Base-by-base conservation (phyloP, 2,888 invertebrate species). In the Osmoderma eremita region DNA sequence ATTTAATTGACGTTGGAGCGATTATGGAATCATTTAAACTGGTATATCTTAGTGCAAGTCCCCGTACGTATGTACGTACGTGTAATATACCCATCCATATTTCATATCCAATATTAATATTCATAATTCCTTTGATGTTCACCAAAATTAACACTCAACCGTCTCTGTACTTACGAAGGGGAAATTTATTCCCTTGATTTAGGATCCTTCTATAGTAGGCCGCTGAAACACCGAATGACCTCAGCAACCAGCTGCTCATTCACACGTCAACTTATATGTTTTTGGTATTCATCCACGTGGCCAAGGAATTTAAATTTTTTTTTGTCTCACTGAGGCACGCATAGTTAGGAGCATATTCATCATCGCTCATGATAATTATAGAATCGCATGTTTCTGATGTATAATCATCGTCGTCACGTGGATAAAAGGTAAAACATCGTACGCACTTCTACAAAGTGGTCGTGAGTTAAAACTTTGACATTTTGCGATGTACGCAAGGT, bases 21-120 rank as follows among this genome's bases (percentile, higher is more conserved):
- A 8, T 30, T 30, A 30, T 30, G 30, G 30, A 10, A 30, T 30
- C 30, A 30, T 30, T 30, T 30, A 30, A 30, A 30, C 30, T 30
- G 8, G 30, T 30, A 30, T 30, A 30, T 30, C 30, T 30, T 30
- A 6, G 30, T 30, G 5, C 10, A 5, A 42, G 42, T n/a, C 17
- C 36, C 20, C 12, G n/a, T 18, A 39, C 53, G 13, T 53, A 51
- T 24, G 5, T 3, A 3, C 5, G 24, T 30, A 30, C 30, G 30
- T 30, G 10, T 30, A 30, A 30, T 30, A 30, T 30, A 30, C 10
- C 30, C 30, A 15, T 30, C 30, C 30, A 15, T 51, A 53, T 53
- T 53, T 38, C 38, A 38, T 17, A 17, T 53, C 17, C 53, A 53
- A 38, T 53, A 53, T 53, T 53, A 53, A 53, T 53, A 53, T 53